Base-by-base conservation (phyloP, 2,888 invertebrate species). In the Troides oblongomaculatus region DNA sequence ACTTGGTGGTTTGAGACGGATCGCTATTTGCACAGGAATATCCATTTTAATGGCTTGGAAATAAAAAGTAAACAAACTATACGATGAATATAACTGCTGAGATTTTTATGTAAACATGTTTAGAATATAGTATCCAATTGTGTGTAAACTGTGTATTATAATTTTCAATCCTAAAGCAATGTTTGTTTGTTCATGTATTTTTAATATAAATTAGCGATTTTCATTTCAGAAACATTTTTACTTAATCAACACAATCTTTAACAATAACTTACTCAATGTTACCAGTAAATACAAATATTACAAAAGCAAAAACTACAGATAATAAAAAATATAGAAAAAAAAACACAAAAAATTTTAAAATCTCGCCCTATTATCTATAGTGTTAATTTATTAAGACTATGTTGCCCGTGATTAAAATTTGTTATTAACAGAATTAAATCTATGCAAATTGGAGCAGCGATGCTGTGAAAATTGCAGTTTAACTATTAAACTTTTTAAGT, bases 11-110 rank as follows among this genome's bases (percentile, higher is more conserved):
- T 93, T 94, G 70, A 96, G 88, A 73, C 95, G 92, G 68, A 95
- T 94, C 30, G 95, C 95, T 72, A 95, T 95, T 93, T 95, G 95
- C 72, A 96, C 94, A 72, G 95, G 95, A 74, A 95, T 94, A 90
- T 95, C 95, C 95, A 96, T 96, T 76, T 73, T 84, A n/a, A 46
- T 39, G 12, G 23, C 64, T 64, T 66, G 23, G 46, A 50, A 18
- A 65, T 25, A 65, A 25, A 63, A 12, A 62, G 62, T 65, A 69
- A 65, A 65, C 65, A 65, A 65, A 63, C 43, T 36, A 36, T 46
- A 43, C 23, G n/a, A 66, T 62, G 57, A n/a, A 60, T 61, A 21
- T 17, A 8, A 53, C 53, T 60, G n/a, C 10, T 2, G 36, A 36
- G 8, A 4, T 61, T n/a, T 39, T 53, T 61, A 66, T 61, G 30